Evolutionary conservation across 2,888 invertebrate genomes (phyloP).

Genomic region (Linyphia triangularis): DNA sequence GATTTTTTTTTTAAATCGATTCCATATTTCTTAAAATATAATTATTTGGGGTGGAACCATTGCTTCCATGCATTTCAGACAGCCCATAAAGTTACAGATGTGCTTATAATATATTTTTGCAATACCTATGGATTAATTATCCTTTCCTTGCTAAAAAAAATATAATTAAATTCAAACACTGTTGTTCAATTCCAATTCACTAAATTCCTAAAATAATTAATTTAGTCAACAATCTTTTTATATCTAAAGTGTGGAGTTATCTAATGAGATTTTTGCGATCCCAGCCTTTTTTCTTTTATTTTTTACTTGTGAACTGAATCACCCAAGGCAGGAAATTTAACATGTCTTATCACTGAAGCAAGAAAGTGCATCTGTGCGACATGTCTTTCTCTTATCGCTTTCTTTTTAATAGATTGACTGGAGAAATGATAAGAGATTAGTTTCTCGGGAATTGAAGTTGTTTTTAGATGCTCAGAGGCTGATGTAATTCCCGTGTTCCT

Average conservation of each 20-base stretch:
- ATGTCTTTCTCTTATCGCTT: background rate
- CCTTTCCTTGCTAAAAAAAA: too few species aligned
- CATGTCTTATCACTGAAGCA: background rate
- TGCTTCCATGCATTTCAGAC: too few species aligned
- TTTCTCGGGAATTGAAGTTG: conserved; percentile 7
- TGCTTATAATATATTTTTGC: too few species aligned
- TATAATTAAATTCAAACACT: too few species aligned
- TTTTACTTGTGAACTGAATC: too few species aligned
- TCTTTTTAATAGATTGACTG: conserved; percentile 15
- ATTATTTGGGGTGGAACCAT: too few species aligned
- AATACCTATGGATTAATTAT: too few species aligned
- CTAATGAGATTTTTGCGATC: background rate
- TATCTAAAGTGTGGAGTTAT: background rate
- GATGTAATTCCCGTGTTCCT: conserved; percentile 19
- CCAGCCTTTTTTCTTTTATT: background rate
- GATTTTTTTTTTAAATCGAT: too few species aligned
- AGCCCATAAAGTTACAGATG: too few species aligned
- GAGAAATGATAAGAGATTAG: conserved; percentile 13
- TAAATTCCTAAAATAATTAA: too few species aligned
- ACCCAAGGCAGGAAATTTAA: background rate
- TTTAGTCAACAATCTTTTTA: background rate
- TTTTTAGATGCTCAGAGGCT: conserved; percentile 17
- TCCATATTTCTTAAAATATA: too few species aligned
- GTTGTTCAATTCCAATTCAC: too few species aligned
- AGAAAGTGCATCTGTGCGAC: background rate